phyloP scores from a whole-genome alignment of 2,113 vertebrate species.

The Euleptes europaea region DNA sequence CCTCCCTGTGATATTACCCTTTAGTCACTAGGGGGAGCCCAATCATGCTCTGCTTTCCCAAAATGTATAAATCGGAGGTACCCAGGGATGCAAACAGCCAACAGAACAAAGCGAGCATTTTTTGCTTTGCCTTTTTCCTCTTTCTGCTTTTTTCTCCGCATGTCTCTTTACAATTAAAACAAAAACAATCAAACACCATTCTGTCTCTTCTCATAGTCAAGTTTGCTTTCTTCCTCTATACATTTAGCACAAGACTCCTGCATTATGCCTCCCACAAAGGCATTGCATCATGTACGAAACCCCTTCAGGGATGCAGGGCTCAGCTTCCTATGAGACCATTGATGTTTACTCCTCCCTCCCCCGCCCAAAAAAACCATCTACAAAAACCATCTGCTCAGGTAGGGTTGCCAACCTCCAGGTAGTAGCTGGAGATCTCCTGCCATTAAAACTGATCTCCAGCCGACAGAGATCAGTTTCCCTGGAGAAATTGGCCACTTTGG shows the following conservation, averaged over 20 bases:
- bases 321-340: background rate
- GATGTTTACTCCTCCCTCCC: no score
- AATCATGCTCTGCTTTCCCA: background rate
- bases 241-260: background rate
- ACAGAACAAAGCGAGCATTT: background rate
- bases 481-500: no score
- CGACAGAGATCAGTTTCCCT: no score
- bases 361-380: no score
- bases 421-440: no score
- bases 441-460: no score
- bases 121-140: background rate
- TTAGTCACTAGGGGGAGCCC: background rate
- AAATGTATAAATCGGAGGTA: background rate
- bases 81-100: accelerated
- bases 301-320: background rate
- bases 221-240: background rate
- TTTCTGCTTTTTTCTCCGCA: accelerated
- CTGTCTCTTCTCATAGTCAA: background rate
- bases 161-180: background rate
- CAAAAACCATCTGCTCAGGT: no score
- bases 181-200: no score
- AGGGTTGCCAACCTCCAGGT: no score
- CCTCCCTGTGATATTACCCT: background rate
- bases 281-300: background rate
- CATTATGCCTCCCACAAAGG: no score